Base-by-base conservation (phyloP, 2,888 invertebrate species). In the Dicyrtomina minuta region DNA sequence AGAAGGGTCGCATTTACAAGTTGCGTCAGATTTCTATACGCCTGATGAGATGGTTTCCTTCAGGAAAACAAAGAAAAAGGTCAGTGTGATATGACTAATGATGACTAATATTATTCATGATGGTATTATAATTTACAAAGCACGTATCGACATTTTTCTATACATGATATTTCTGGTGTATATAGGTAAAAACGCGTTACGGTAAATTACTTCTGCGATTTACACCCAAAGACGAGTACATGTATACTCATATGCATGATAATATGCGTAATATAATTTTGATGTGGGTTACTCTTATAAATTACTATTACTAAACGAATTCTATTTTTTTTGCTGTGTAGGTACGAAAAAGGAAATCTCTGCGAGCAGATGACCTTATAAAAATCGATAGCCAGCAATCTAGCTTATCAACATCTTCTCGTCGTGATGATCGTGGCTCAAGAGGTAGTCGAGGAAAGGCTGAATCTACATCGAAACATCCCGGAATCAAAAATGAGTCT, bases 1-100 rank as follows among this genome's bases (percentile, higher is more conserved):
- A 71, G 85, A 84, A 69, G 82, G 88, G 77, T 86, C 89, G 15
- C 86, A 87, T 78, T 85, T 88, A 41, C 87, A 86, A 76, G 76
- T 93, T 20, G 96, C 96, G 1, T 87, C 89, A 12, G 97, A 99
- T 82, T 98, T 94, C 83, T 89, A 89, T 80, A 91, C 91, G 69
- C 87, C 89, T 75, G 88, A 89, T 73, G 97, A 97, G 83, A 83
- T 96, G 80, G 83, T 84, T 72, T 87, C 89, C 83, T 95, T 96
- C 82, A 96, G 93, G 82, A 93, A 94, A 81, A 87, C 91, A 61
- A 94, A 91, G 82, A 90, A 87, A 79, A 89, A 87, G 84, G 86
- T 89, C 75, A 46, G 74, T n/a, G n/a, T n/a, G n/a, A n/a, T n/a
- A n/a, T 55, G 20, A 4, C 15, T 53, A 6, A 53, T 53, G 10